phyloP scores from a whole-genome alignment of 2,888 invertebrate genomes.

The Ashinkailepas kermadecensis region DNA sequence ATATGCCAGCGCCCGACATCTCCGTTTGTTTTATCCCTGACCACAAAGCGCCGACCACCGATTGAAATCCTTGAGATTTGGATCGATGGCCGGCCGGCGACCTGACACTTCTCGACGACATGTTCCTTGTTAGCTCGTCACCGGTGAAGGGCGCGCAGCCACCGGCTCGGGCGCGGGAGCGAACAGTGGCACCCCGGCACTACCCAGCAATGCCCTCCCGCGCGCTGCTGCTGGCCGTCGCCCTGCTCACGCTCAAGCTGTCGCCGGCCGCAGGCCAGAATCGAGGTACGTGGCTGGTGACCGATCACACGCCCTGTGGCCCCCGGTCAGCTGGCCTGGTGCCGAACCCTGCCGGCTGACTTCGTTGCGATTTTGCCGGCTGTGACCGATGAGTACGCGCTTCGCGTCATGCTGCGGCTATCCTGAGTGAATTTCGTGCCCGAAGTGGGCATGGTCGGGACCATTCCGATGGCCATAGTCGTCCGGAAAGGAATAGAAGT shows the following conservation, averaged over 20 bases:
- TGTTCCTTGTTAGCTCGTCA: not conserved
- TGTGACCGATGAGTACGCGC: no score
- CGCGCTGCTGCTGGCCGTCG: not conserved
- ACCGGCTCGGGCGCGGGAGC: not conserved
- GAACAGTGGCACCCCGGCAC: not conserved
- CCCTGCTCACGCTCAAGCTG: not conserved
- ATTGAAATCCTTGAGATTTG: not conserved
- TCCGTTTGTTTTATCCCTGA: no score
- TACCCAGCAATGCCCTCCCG: not conserved
- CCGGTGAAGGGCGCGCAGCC: not conserved
- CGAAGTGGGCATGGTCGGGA: no score
- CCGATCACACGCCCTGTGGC: no score
- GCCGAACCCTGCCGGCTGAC: no score
- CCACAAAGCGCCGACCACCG: not conserved
- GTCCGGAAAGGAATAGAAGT: no score
- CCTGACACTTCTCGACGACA: not conserved
- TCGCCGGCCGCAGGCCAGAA: not conserved
- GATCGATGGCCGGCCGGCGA: not conserved
- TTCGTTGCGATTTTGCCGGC: no score
- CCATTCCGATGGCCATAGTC: no score
- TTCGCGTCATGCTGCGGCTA: no score
- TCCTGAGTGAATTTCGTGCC: no score
- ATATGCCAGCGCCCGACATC: no score
- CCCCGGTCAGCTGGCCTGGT: no score
- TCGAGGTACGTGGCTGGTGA: not conserved